These are phyloP conservation scores for Dipodomys ordii DNA, from an alignment of 2,113 vertebrate species.

Conservation along the genomic window DNA sequence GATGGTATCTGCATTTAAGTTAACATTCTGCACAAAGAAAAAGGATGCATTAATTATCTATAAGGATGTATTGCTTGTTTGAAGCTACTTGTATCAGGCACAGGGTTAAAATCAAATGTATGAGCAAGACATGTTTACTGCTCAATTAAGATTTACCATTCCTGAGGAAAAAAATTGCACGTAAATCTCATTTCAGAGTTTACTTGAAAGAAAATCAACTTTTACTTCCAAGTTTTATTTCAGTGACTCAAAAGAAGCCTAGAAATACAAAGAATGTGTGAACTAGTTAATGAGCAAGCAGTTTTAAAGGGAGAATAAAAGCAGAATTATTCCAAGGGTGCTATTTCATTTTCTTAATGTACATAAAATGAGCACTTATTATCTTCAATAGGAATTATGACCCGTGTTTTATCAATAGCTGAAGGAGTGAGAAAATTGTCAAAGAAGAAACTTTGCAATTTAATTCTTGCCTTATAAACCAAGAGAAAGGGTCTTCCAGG, in stretches of 20 bases:
- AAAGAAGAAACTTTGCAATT: neutral
- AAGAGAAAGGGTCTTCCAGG: neutral
- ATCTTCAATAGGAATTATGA: neutral
- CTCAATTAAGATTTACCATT: neutral
- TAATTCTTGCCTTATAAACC: neutral
- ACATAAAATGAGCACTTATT: neutral
- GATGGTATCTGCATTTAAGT: neutral
- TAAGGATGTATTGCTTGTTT: neutral
- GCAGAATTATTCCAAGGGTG: neutral
- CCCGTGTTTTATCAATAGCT: neutral
- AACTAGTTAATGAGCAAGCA: neutral
- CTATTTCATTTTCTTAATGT: neutral
- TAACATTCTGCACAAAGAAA: neutral
- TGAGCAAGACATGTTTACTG: neutral
- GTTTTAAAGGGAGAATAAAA: neutral
- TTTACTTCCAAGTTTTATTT: conserved; percentile 28
- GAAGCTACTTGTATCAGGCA: neutral
- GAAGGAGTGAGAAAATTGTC: neutral
- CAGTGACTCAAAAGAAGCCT: neutral
- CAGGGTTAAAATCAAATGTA: neutral
- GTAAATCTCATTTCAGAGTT: neutral
- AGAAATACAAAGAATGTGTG: neutral
- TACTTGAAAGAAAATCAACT: neutral
- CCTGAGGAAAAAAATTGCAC: neutral
- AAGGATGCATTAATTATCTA: neutral